Evolutionary conservation across 2,113 vertebrate species (phyloP), one percentile per base, ranked within the genome.

Genomic region (Sminthopsis crassicaudata): DNA sequence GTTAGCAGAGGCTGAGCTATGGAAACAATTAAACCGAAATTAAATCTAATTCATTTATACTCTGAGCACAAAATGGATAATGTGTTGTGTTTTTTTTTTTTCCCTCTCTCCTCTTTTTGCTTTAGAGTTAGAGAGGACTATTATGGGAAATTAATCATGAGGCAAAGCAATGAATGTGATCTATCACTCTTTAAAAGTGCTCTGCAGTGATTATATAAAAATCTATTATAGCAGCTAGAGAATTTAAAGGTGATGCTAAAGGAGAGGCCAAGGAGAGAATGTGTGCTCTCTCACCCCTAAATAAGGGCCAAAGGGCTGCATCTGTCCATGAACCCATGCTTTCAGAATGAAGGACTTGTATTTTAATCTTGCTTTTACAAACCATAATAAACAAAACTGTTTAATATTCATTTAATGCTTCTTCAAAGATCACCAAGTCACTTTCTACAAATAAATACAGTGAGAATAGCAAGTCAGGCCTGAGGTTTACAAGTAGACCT

Each of bases 11-110:
- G 98, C 98, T 99, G 99, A 99, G 99, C 99, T 99, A 99, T 98
- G 98, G 98, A 99, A 99, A 99, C 99, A 99, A 99, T 99, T 99
- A 99, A 99, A 99, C 98, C 99, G 98, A 98, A 99, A 99, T 99
- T 99, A 99, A 99, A 99, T 98, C 98, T 99, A 99, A 99, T 99
- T 99, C 99, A 99, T 99, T 98, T 98, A 98, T 98, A 98, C 98
- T 98, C 98, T 88, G 98, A 98, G 98, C 98, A 98, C 98, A 98
- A 98, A 98, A 98, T 98, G 98, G 98, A 98, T 99, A 99, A 97
- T 96, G 97, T 97, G 95, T 67, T 60, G 57, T 60, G 97, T 97
- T 10, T 94, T 96, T 84, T 90, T 94, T 96, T 95, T 97, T 96
- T 96, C 96, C 89, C 95, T 88, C 98, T 94, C 98, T 96, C 96